Base-by-base conservation (phyloP, 1,140 invertebrate species). In the Cecropterus lyciades region DNA sequence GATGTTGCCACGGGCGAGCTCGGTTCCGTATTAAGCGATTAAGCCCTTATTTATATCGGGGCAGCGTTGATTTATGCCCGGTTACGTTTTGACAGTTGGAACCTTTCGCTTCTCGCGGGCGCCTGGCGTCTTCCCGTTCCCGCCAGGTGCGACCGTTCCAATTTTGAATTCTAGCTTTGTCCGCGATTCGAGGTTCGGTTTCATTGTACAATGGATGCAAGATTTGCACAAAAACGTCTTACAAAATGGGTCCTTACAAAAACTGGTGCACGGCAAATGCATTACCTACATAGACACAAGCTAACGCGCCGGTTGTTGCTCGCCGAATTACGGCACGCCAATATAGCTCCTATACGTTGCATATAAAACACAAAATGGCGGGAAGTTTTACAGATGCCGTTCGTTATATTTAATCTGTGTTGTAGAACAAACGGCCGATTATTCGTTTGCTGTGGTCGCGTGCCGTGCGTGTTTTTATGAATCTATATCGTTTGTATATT, bases 221-320 rank as follows among this genome's bases (percentile, higher is more conserved):
- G 87, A 84, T 89, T 89, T 85, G 85, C 89, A 88, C 85, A 90
- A 89, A 88, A 91, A 88, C 82, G 67, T 78, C 72, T 81, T 70
- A 73, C 75, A 75, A 81, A 80, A 73, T 74, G 79, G 80, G 74
- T 69, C 49, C 65, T 65, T 60, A 72, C 69, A 85, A 87, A 87
- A 87, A 84, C 57, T 77, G 72, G 73, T 77, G 82, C 82, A 79
- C 42, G 56, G 66, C 66, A 55, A 76, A 77, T 77, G 81, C 73
- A 75, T 69, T 74, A 43, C 65, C 63, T 60, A 64, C 63, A 71
- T 30, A 30, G 27, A 30, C 63, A 30, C 45, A 17, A 49, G 51
- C 51, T 11, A 46, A 56, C 60, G 49, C 59, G 30, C 40, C 43
- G 14, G 52, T 10, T 33, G 20, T 2, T 17, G 27, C 37, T 42